Conservation (phyloP, 2,797 vertebrate genomes). For the Sebastes hubbsi region DNA sequence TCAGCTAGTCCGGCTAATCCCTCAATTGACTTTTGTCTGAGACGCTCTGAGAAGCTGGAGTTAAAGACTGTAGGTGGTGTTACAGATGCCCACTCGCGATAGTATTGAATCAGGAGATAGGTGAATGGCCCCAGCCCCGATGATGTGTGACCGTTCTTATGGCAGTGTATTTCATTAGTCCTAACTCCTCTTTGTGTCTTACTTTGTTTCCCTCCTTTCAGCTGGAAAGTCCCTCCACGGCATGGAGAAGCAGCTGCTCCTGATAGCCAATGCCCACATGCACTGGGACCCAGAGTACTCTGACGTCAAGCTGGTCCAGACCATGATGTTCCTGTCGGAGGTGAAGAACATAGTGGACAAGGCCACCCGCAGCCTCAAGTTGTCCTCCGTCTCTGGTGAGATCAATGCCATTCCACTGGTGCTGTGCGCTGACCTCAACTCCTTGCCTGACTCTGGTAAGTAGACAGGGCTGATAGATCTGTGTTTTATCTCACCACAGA, state of each 20-base stretch:
- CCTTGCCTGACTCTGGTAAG: constrained; percentile 96
- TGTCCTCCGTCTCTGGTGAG: constrained; percentile 89
- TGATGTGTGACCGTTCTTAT: neutral
- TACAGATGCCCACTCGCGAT: neutral
- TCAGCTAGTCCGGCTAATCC: neutral
- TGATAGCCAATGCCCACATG: constrained; percentile 98
- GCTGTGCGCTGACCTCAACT: constrained; percentile 98
- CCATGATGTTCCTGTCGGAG: constrained; percentile 99
- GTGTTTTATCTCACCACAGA: neutral
- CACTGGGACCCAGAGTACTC: constrained; percentile 99
- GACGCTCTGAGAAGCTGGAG: neutral
- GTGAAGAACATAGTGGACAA: constrained; percentile 98
- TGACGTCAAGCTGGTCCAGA: constrained; percentile 97
- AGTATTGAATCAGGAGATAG: too few relatives aligned
- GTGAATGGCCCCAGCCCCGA: too few relatives aligned
- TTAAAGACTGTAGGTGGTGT: neutral
- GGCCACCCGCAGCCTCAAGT: constrained; percentile 93
- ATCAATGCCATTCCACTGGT: constrained; percentile 94
- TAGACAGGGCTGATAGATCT: neutral
- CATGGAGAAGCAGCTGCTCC: constrained; percentile 95
- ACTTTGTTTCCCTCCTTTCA: constrained; percentile 57
- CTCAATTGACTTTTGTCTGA: neutral
- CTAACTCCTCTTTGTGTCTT: neutral
- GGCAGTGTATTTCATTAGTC: neutral
- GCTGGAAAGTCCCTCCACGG: constrained; percentile 92